Evolutionary conservation across 2,797 vertebrate species (phyloP), one percentile per base, ranked within the genome.

Genomic region (Novumbra hubbsi): DNA sequence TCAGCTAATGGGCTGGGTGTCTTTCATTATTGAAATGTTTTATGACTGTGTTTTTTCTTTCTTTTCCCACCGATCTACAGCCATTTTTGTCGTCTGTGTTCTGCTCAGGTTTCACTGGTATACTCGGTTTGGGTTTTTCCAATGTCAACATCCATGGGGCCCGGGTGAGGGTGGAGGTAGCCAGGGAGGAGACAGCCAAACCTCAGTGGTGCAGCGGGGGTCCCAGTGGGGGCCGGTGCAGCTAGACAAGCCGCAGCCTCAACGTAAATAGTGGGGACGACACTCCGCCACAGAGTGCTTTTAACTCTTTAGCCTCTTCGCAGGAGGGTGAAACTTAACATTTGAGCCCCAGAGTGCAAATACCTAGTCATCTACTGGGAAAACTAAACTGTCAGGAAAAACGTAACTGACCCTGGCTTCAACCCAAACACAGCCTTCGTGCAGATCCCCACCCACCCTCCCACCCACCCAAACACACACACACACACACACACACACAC

Each of bases 301-400:
- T 89, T 85, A 86, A 88, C 85, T 71, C 74, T 76, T 85, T 80
- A 73, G 52, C 84, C 77, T 72, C 75, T 77, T 85, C 81, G 71
- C 84, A 75, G 30, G 83, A 84, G 86, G 85, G 88, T 85, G 87
- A 45, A 45, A 45, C 41, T 81, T 84, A 82, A 81, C 79, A 81
- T 89, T 73, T 76, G 78, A 84, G 76, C 76, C 45, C 83, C 60
- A 12, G 78, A 78, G 79, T 49, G 71, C 77, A 73, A 77, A 82
- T 83, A 80, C 76, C 83, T 86, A 76, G 84, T 86, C 85, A 71
- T 85, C 85, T 79, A 65, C 50, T 78, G 83, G 81, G 81, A 90
- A 74, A 85, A 90, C 92, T 89, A 92, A 94, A 91, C 86, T 94
- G 93, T 93, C 92, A 92, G 81, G 83, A 85, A 84, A 84, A 87